Percentiles rank a stretch among this genome's conserved stretches.
Evolutionary conservation across 2,888 invertebrate species (phyloP).

Genomic region (Autographa gamma): DNA sequence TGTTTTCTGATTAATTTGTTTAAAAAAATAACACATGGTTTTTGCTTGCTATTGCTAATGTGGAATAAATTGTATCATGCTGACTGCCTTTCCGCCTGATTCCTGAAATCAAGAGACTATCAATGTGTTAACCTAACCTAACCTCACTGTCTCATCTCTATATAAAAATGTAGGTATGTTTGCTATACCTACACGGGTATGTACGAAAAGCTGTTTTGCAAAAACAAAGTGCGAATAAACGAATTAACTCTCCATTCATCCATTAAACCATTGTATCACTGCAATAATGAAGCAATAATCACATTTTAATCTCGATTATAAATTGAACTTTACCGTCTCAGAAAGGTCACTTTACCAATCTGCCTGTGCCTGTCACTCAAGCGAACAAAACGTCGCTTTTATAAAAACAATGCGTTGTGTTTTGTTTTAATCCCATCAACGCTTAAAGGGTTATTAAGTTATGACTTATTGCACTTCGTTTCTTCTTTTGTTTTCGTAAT

Average conservation of each 20-base stretch:
- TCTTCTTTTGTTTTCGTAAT: slow-evolving; percentile 17
- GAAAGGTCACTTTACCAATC: slow-evolving; percentile 56
- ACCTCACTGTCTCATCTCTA: too few species aligned
- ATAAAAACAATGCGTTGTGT: slow-evolving; percentile 54
- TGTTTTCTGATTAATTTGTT: too few species aligned
- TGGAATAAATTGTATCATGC: too few species aligned
- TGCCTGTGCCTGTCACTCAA: slow-evolving; percentile 57
- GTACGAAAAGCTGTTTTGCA: background rate
- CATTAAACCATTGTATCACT: slow-evolving; percentile 5
- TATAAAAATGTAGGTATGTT: too few species aligned
- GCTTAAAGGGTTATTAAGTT: slow-evolving; percentile 48
- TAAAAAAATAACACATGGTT: too few species aligned
- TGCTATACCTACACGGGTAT: too few species aligned
- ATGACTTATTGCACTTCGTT: slow-evolving; percentile 34
- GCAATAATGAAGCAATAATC: slow-evolving; percentile 22
- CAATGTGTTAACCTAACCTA: too few species aligned
- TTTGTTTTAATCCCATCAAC: slow-evolving; percentile 45
- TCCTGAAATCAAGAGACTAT: too few species aligned
- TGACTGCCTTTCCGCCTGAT: too few species aligned
- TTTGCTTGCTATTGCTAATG: too few species aligned
- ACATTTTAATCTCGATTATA: slow-evolving; percentile 39
- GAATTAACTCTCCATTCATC: slow-evolving; percentile 1
- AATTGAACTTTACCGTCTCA: slow-evolving; percentile 49
- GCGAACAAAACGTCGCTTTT: slow-evolving; percentile 36
- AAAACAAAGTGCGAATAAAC: background rate